Conservation (phyloP, 2,797 vertebrate species). For the Knipowitschia caucasica region DNA sequence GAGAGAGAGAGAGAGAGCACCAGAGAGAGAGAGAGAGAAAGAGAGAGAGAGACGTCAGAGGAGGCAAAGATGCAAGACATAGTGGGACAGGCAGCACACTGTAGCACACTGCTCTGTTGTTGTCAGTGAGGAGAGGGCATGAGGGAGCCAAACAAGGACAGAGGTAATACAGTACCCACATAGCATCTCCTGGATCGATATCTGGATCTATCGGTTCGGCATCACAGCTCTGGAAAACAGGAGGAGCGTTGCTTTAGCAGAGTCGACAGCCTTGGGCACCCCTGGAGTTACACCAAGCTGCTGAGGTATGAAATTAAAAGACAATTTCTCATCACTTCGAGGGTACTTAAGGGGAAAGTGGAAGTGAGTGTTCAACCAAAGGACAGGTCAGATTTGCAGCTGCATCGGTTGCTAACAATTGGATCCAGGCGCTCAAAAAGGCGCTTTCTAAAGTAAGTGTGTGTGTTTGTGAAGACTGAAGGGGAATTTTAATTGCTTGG, state of each 20-base stretch:
- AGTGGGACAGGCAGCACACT: conserved; percentile 55
- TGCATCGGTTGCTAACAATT: conserved; percentile 3
- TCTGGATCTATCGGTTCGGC: conserved; percentile 43
- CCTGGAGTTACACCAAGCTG: conserved; percentile 35
- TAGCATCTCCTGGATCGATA: conserved; percentile 53
- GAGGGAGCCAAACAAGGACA: conserved; percentile 52
- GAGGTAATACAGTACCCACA: conserved; percentile 46
- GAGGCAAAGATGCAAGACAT: conserved; percentile 44
- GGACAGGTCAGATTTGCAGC: conserved; percentile 52
- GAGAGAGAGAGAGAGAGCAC: conserved; percentile 25
- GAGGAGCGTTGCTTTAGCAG: conserved; percentile 30
- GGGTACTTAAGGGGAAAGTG: conserved; percentile 21
- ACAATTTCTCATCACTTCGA: conserved; percentile 34
- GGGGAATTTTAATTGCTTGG: conserved; percentile 25
- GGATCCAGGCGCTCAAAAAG: conserved; percentile 7
- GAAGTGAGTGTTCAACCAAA: conserved; percentile 31
- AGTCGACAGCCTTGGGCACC: conserved; percentile 33
- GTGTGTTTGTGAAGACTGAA: conserved; percentile 16
- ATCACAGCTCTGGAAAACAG: conserved; percentile 20
- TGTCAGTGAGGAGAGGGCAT: conserved; percentile 57
- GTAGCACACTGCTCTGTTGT: conserved; percentile 59
- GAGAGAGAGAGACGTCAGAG: conserved; percentile 14
- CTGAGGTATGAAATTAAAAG: conserved; percentile 33
- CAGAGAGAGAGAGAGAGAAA: conserved; percentile 30
- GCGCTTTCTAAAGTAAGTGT: conserved; percentile 19